Evolutionary conservation across 2,797 vertebrate species (phyloP), one percentile per base, ranked within the genome.

Genomic region (Rhabdophis nuchalis): DNA sequence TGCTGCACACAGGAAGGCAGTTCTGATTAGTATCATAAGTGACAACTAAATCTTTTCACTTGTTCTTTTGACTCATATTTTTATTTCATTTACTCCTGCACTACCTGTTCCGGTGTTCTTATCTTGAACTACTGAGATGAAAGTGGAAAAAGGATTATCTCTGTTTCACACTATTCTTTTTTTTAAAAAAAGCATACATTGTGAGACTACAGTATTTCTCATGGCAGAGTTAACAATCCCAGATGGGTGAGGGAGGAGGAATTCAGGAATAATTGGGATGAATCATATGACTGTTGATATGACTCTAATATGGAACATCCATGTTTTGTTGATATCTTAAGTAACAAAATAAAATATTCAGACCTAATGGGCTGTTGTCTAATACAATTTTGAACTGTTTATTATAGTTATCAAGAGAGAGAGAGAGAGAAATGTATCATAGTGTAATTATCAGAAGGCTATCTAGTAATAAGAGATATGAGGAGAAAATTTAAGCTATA

Each of bases 1-100:
- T 94, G 87, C 88, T 86, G 91, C 50, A 2, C 93, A 89, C 13
- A 13, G 95, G 95, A 96, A 96, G 94, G 32, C 86, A 60, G 8
- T 77, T 91, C 94, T 97, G 97, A 98, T 94, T 91, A 96, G 96
- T 97, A 97, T 97, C 90, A 91, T 77, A 96, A 92, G 95, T 96
- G 97, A 97, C 97, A 97, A 95, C 89, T 87, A 85, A 95, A 96
- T 93, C 94, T 95, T 96, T 95, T 93, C 94, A 96, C 95, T 93
- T 4, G 91, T 96, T 96, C 95, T 94, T 95, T 95, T 93, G 94
- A 96, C 95, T 94, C 3, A 92, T 96, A 96, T 95, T 94, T 95
- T 95, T 86, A 53, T 94, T 88, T 94, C 90, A 23, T 97, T 93
- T 96, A 96, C 14, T 89, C 93, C 90, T 93, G 91, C 89, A 93